A percentile compares a stretch with the other conserved stretches of the same genome.
These are phyloP conservation scores for Cololabis saira DNA, from an alignment of 2,113 vertebrate species.

Conservation along the genomic window DNA sequence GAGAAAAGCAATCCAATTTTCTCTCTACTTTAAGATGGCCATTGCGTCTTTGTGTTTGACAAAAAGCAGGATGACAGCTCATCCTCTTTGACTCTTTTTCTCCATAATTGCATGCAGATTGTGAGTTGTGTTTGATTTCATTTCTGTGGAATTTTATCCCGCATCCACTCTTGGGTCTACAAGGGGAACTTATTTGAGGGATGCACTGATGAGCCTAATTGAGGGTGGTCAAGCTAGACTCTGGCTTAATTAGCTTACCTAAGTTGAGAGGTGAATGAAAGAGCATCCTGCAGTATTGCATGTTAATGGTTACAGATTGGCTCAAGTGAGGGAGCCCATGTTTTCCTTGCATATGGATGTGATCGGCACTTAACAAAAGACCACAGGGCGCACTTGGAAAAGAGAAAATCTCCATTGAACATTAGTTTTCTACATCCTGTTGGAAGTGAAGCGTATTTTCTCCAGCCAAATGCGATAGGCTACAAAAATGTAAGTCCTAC, in stretches of 20 bases:
- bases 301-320: too few species aligned
- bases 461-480: too few species aligned
- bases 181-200: constrained; percentile 45
- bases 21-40: constrained; percentile 60
- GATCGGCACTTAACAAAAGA: too few species aligned
- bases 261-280: too few species aligned
- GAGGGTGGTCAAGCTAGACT: constrained; percentile 43
- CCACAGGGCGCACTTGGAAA: too few species aligned
- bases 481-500: too few species aligned
- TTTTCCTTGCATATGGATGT: too few species aligned
- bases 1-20: constrained; percentile 53
- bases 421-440: too few species aligned
- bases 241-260: constrained; percentile 64
- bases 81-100: constrained; percentile 15
- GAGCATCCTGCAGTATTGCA: too few species aligned
- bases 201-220: constrained; percentile 27
- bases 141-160: constrained; percentile 53
- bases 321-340: too few species aligned
- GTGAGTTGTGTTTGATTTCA: constrained; percentile 63
- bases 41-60: constrained; percentile 65
- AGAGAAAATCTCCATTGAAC: too few species aligned
- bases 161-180: constrained; percentile 51
- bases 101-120: constrained; percentile 72
- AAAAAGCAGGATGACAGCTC: constrained; percentile 68
- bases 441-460: too few species aligned